Percentiles rank a stretch among this genome's conserved stretches.
phyloP scores from a whole-genome alignment of 2,113 vertebrate species.

The Malurus cyaneus region DNA sequence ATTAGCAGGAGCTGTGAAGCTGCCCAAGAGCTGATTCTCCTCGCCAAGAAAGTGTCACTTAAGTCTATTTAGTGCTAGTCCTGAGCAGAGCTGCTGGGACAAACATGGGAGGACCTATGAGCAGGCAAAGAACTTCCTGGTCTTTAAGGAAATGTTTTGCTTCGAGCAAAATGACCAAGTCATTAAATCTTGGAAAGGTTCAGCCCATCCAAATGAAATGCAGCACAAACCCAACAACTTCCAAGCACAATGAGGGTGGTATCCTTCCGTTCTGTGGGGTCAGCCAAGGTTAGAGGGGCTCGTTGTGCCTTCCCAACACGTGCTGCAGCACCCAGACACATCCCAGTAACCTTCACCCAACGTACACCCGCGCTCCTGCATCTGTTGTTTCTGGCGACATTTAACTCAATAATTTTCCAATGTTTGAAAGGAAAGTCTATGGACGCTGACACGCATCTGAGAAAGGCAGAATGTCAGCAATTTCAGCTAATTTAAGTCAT shows the following conservation, averaged over 20 bases:
- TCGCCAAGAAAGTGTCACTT: not conserved
- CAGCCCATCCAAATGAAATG: not conserved
- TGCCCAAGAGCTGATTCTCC: not conserved
- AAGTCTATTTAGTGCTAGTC: not conserved
- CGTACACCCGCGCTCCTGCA: rapidly evolving
- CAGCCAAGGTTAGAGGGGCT: not conserved
- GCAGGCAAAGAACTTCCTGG: not conserved
- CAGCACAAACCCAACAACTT: rapidly evolving
- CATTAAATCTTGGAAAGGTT: not conserved
- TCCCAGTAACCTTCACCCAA: not conserved
- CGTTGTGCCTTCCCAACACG: not conserved
- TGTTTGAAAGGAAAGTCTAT: conserved; percentile 27
- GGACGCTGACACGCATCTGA: conserved; percentile 28
- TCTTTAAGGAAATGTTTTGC: not conserved
- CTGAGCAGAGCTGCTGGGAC: not conserved
- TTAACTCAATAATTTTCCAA: conserved; percentile 47
- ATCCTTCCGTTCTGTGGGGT: not conserved
- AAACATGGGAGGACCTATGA: not conserved
- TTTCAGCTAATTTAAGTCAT: conserved; percentile 33
- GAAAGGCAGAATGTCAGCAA: conserved; percentile 55
- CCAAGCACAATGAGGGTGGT: rapidly evolving
- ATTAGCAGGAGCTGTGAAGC: not conserved
- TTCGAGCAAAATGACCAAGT: not conserved
- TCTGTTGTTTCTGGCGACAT: not conserved
- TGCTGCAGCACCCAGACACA: not conserved